Conservation (phyloP, 2,113 vertebrate species). For the Trachemys scripta region DNA sequence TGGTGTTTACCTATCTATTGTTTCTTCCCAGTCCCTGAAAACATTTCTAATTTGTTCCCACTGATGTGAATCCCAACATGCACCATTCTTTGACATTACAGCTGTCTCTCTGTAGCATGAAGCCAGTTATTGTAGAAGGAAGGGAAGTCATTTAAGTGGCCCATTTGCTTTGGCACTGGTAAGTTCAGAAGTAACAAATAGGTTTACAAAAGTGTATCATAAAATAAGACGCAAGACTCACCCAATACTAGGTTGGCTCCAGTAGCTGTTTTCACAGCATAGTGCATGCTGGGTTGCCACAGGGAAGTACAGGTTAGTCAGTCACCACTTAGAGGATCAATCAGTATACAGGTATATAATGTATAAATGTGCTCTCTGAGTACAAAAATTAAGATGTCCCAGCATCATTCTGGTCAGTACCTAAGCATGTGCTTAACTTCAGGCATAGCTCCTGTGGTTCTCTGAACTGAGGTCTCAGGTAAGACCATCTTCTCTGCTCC, state of each 20-base stretch:
- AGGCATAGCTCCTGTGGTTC: rapidly evolving
- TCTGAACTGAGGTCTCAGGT: neutral
- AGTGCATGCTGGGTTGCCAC: neutral
- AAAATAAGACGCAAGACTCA: neutral
- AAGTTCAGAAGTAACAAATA: neutral
- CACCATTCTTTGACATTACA: neutral
- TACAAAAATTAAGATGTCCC: neutral
- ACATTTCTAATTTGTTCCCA: neutral
- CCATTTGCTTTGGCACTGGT: neutral
- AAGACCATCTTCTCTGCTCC: neutral
- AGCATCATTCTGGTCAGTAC: rapidly evolving
- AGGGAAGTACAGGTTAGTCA: neutral
- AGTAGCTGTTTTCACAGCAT: neutral
- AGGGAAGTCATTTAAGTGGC: neutral
- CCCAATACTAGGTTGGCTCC: neutral
- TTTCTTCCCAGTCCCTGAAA: neutral
- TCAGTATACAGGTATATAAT: rapidly evolving
- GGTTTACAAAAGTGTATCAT: neutral
- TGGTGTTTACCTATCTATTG: neutral
- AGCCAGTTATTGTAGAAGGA: rapidly evolving
- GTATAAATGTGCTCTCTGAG: too few species aligned
- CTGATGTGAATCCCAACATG: neutral
- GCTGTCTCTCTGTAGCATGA: neutral
- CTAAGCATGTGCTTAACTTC: neutral
- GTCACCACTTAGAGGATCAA: neutral